Evolutionary conservation across 2,113 vertebrate genomes (phyloP).

Genomic region (Dromaius novaehollandiae): DNA sequence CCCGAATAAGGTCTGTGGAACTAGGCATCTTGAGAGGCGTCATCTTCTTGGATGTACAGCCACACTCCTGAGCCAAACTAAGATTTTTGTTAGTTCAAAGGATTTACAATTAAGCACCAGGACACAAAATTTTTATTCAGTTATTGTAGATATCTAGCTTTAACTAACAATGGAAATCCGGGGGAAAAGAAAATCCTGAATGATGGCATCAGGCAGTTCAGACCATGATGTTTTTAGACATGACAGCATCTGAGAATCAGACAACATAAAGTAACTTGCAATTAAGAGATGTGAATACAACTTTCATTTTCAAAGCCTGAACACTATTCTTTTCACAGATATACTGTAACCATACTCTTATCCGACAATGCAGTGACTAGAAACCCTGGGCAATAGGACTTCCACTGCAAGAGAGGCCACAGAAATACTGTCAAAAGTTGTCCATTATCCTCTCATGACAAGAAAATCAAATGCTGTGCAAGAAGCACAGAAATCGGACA

Average conservation of each 20-base stretch:
- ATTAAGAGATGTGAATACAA: background rate
- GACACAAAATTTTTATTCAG: too few species aligned
- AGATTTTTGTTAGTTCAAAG: background rate
- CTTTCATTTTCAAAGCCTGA: background rate
- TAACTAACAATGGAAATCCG: background rate
- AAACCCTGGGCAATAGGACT: background rate
- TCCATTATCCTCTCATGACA: background rate
- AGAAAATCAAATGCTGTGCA: background rate
- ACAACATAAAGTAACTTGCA: background rate
- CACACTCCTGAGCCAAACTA: background rate
- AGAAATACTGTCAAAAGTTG: background rate
- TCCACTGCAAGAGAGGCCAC: background rate
- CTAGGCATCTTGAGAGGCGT: background rate
- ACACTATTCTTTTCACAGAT: background rate
- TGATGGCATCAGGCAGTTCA: background rate
- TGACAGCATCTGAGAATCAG: background rate
- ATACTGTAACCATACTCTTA: background rate
- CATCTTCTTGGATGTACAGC: slow-evolving; percentile 41
- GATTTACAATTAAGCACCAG: background rate
- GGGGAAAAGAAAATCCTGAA: background rate
- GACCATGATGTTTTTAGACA: background rate
- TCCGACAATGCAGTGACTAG: background rate
- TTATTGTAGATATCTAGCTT: background rate
- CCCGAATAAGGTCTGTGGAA: background rate
- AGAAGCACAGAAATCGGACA: background rate